Evolutionary conservation across 2,888 invertebrate genomes (phyloP).

Genomic region (Meghimatium bilineatum): DNA sequence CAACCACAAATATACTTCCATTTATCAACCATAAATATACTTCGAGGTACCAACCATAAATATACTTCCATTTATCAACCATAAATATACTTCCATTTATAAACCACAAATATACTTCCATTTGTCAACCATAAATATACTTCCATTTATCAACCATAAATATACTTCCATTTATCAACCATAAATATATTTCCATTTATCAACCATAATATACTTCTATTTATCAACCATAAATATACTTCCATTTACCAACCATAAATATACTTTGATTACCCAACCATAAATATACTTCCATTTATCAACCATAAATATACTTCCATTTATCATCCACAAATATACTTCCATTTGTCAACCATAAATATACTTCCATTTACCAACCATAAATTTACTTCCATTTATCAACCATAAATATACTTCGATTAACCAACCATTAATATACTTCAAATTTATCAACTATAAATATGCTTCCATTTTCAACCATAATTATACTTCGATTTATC

Average conservation of each 20-base stretch:
- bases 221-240: conserved; percentile 3
- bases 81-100: not conserved
- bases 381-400: not conserved
- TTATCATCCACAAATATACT: no score
- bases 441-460: not conserved
- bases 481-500: not conserved
- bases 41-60: no score
- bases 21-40: conserved; percentile 3
- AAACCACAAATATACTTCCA: no score
- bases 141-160: no score
- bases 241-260: not conserved
- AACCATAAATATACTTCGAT: not conserved
- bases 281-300: not conserved
- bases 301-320: not conserved
- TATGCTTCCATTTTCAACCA: no score
- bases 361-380: no score
- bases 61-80: not conserved
- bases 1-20: no score
- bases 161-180: not conserved
- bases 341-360: not conserved
- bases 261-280: no score
- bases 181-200: not conserved
- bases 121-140: conserved; percentile 1
- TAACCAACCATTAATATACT: not conserved
- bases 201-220: no score